These are phyloP conservation scores for Pedetes capensis DNA, from an alignment of 2,113 vertebrate genomes.

Conservation along the genomic window DNA sequence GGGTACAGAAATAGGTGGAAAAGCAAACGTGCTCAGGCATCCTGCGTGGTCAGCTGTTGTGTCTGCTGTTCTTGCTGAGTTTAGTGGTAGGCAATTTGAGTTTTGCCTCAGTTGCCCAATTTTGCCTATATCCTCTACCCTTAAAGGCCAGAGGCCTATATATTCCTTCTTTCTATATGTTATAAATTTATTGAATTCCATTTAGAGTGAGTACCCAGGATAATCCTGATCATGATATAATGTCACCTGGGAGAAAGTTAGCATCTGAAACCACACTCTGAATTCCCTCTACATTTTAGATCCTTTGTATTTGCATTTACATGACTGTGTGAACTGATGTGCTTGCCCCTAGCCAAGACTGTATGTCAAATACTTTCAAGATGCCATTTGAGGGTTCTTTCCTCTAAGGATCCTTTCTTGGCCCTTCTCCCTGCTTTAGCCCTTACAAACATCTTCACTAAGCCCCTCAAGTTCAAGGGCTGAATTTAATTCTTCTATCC, in stretches of 20 bases:
- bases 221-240: neutral
- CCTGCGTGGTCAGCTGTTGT: neutral
- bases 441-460: neutral
- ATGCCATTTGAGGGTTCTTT: neutral
- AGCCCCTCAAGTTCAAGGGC: neutral
- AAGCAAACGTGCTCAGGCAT: neutral
- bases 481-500: neutral
- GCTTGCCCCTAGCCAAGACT: neutral
- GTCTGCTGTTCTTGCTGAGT: neutral
- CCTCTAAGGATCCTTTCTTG: neutral
- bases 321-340: neutral
- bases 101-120: neutral
- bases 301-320: neutral
- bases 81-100: neutral
- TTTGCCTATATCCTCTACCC: neutral
- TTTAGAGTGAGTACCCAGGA: neutral
- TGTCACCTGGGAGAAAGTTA: neutral
- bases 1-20: accelerated
- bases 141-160: neutral
- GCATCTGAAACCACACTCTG: neutral
- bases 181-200: neutral
- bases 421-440: neutral
- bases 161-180: neutral
- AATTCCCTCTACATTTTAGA: neutral
- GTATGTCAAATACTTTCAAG: neutral